Percentiles rank a stretch among this genome's conserved stretches.
Evolutionary conservation across 1,140 invertebrate species (phyloP).

Genomic region (Sesamia nonagrioides): DNA sequence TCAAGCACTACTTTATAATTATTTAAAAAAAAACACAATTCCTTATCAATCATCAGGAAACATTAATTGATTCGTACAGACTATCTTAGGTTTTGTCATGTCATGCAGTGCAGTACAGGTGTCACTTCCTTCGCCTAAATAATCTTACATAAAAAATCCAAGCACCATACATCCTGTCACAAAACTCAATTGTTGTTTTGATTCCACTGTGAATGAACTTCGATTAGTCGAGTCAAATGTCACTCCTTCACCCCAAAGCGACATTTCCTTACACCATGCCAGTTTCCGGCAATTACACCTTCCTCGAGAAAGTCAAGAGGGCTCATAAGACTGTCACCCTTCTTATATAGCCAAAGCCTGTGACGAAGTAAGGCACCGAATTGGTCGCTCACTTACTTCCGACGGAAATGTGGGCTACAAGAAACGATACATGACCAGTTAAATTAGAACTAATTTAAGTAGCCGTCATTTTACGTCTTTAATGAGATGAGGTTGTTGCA

Average conservation of each 20-base stretch:
- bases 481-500: slow-evolving; percentile 45
- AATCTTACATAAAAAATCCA: slow-evolving; percentile 27
- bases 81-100: neutral
- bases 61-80: neutral
- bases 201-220: slow-evolving; percentile 75
- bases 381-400: slow-evolving; percentile 71
- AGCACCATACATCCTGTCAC: slow-evolving; percentile 46
- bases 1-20: no score
- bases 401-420: slow-evolving; percentile 80
- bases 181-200: slow-evolving; percentile 78
- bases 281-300: slow-evolving; percentile 85
- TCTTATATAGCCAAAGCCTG: slow-evolving; percentile 68
- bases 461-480: slow-evolving; percentile 33
- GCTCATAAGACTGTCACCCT: slow-evolving; percentile 71
- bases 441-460: slow-evolving; percentile 53
- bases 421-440: slow-evolving; percentile 53
- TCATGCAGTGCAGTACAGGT: neutral
- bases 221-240: slow-evolving; percentile 85
- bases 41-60: neutral
- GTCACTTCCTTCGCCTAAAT: neutral
- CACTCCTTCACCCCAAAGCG: slow-evolving; percentile 78
- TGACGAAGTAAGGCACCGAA: slow-evolving; percentile 73
- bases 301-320: slow-evolving; percentile 74
- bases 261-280: slow-evolving; percentile 76
- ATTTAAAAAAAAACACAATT: no score